phyloP scores from a whole-genome alignment of 2,888 invertebrate species.

The Plagiodera versicolora region DNA sequence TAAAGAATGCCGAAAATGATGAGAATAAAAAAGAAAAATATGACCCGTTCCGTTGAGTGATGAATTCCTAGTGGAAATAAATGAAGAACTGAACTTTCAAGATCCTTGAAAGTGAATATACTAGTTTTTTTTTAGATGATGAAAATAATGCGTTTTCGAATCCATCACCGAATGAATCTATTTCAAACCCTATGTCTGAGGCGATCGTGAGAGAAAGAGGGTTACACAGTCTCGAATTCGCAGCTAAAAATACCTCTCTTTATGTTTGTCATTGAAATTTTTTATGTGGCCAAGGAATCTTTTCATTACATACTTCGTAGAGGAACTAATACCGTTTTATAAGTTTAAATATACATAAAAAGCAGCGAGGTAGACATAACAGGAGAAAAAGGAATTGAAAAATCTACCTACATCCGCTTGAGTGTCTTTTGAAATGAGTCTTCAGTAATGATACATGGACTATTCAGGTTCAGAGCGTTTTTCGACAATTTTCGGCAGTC shows the following conservation, averaged over 20 bases:
- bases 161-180: no score
- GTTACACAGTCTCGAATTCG: background rate
- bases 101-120: no score
- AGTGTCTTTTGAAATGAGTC: constrained; percentile 7
- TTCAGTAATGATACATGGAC: background rate
- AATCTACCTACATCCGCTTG: constrained; percentile 22
- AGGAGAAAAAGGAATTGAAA: constrained; percentile 22
- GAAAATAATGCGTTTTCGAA: no score
- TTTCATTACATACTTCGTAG: constrained; percentile 22
- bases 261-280: constrained; percentile 22
- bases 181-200: no score
- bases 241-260: background rate
- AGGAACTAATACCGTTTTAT: constrained; percentile 17
- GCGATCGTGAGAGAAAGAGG: background rate
- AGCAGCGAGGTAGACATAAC: constrained; percentile 25
- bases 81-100: no score
- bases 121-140: no score
- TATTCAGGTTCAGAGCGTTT: background rate
- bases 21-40: background rate
- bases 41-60: no score
- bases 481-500: no score
- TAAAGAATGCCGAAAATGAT: background rate
- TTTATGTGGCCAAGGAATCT: constrained; percentile 16
- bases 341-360: constrained; percentile 28
- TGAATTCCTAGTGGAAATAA: no score